These are phyloP conservation scores for Onychostoma macrolepis DNA, from an alignment of 2,113 vertebrate genomes.

Conservation along the genomic window DNA sequence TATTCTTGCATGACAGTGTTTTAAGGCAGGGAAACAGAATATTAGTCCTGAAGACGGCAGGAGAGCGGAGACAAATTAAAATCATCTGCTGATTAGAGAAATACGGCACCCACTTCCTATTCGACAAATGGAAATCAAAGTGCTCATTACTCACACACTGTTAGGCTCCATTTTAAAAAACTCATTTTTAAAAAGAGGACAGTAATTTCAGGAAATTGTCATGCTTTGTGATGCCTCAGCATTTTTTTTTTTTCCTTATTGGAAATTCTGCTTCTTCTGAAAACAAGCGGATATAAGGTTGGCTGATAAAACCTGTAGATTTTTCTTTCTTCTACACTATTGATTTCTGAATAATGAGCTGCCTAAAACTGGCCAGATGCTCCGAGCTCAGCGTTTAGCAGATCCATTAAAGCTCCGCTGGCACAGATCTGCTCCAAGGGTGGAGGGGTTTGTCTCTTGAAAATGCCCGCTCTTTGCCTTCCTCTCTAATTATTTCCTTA, in stretches of 20 bases:
- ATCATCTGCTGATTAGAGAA: constrained; percentile 43
- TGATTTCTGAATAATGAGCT: constrained; percentile 59
- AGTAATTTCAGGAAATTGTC: constrained; percentile 24
- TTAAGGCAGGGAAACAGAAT: not conserved
- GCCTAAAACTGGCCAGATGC: constrained; percentile 43
- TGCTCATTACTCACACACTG: constrained; percentile 27
- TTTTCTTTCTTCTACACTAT: constrained; percentile 35
- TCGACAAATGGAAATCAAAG: constrained; percentile 34
- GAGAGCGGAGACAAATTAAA: constrained; percentile 17
- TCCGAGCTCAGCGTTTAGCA: constrained; percentile 20
- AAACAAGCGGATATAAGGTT: constrained; percentile 36
- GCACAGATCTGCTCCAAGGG: not conserved
- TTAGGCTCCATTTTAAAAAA: constrained; percentile 8
- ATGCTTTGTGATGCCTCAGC: constrained; percentile 34
- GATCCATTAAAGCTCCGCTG: constrained; percentile 27
- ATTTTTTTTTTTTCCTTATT: constrained; percentile 18
- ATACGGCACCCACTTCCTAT: constrained; percentile 17
- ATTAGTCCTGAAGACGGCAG: not conserved
- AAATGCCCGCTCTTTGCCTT: not conserved
- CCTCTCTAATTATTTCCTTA: constrained; percentile 1
- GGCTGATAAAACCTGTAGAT: constrained; percentile 36
- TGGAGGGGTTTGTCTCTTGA: constrained; percentile 6
- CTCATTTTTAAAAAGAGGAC: constrained; percentile 6
- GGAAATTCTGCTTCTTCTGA: not conserved
- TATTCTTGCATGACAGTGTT: constrained; percentile 23